Evolutionary conservation across 2,888 invertebrate species (phyloP).

Genomic region (Podotricha telesiphe): DNA sequence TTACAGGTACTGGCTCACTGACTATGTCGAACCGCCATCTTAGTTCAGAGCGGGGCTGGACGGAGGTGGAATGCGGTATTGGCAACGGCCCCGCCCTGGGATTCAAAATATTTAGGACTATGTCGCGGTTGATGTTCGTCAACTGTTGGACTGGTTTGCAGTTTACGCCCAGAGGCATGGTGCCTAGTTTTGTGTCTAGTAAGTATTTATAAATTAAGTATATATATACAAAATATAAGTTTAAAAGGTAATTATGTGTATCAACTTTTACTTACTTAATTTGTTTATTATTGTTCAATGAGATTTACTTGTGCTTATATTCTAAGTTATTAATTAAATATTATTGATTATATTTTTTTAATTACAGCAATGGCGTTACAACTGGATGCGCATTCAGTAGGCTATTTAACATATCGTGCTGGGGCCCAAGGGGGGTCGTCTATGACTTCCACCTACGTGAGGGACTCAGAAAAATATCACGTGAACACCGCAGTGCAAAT

Average conservation of each 20-base stretch:
- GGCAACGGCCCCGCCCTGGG: conserved; percentile 92
- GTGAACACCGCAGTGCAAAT: conserved; percentile 90
- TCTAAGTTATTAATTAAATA: no score
- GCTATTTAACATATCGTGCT: conserved; percentile 92
- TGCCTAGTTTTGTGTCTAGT: conserved; percentile 91
- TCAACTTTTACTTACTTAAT: no score
- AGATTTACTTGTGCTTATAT: no score
- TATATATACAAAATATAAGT: neutral
- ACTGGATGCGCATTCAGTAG: conserved; percentile 93
- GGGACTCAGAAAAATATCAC: conserved; percentile 88
- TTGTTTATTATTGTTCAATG: no score
- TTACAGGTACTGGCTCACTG: conserved; percentile 88
- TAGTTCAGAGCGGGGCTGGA: conserved; percentile 93
- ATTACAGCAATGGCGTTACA: conserved; percentile 90
- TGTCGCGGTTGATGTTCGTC: conserved; percentile 89
- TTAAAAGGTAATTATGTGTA: no score
- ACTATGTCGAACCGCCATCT: conserved; percentile 90
- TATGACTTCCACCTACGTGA: conserved; percentile 91
- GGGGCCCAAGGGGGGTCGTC: conserved; percentile 86
- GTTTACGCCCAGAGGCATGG: conserved; percentile 89
- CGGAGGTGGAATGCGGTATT: conserved; percentile 92
- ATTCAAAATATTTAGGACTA: conserved; percentile 90
- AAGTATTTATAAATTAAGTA: conserved; percentile 60
- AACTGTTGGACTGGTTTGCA: conserved; percentile 90
- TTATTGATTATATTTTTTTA: neutral